Evolutionary conservation across 2,113 vertebrate genomes (phyloP), one percentile per base, ranked within the genome.

Genomic region (Nothocercus julius): DNA sequence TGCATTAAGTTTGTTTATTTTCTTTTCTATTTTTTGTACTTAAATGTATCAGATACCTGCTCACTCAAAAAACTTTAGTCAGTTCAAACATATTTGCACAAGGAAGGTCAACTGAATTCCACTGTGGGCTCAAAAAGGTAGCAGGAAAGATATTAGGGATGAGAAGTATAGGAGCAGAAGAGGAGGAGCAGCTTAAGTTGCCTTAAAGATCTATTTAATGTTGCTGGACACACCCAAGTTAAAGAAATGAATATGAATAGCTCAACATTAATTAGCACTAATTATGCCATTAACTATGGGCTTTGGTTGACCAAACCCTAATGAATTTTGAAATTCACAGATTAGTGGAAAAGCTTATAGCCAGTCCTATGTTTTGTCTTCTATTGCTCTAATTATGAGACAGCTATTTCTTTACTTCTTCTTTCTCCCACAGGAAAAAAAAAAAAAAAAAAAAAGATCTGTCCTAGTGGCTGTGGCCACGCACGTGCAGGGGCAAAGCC

Each of bases 251-350:
- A 85, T 67, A 89, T 25, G 75, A 68, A 85, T n/a, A 91, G 70
- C 59, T 82, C 75, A 95, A 58, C 69, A 66, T 40, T 81, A 92
- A 88, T 94, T 84, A 91, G 58, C 27, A 53, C 34, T 86, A 92
- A 95, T 94, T 82, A 96, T 36, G 53, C 44, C 62, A 44, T 93
- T 89, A 82, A 93, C 77, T 72, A 69, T 40, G 66, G 58, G 89
- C 77, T 86, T 86, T 49, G 40, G 36, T 38, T 76, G 40, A 61
- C 44, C 62, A 92, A 91, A 67, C 77, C 40, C 53, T 69, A 62
- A 3, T 16, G 30, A 85, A 76, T 82, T 94, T 61, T 81, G 59
- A 94, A 96, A 92, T 36, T 13, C 47, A 54, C 2, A 4, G 78
- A 45, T 19, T 92, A 42, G 30, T 89, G 72, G 80, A 95, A 89